A percentile compares a stretch with the other conserved stretches of the same genome.
Evolutionary conservation across 2,888 invertebrate genomes (phyloP).

Genomic region (Octodonta nipae): DNA sequence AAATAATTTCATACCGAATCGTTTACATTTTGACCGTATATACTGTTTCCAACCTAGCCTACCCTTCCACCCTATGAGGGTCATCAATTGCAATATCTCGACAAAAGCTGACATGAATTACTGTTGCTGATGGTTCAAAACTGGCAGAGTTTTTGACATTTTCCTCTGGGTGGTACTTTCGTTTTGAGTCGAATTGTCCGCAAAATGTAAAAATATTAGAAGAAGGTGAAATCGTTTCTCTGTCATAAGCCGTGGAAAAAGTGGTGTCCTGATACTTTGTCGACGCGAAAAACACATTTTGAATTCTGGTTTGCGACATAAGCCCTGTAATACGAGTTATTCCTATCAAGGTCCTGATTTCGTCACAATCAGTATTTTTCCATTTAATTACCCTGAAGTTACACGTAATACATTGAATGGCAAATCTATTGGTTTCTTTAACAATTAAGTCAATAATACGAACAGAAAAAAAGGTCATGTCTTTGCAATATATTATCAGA

Average conservation of each 20-base stretch:
- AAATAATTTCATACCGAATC: constrained; percentile 9
- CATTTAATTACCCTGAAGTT: neutral
- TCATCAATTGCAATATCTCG: too few species aligned
- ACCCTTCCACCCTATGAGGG: too few species aligned
- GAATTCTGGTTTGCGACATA: neutral
- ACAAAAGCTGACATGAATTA: too few species aligned
- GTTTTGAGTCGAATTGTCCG: neutral
- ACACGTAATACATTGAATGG: too few species aligned
- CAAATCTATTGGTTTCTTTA: too few species aligned
- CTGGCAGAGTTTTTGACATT: too few species aligned
- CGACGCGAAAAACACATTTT: neutral
- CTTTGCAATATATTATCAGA: neutral
- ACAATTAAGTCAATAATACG: neutral
- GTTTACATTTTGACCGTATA: constrained; percentile 6
- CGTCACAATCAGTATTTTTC: neutral
- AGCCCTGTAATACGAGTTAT: neutral
- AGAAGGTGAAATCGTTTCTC: neutral
- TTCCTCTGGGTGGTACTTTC: too few species aligned
- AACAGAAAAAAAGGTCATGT: neutral
- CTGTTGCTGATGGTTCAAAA: too few species aligned
- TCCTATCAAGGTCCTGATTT: neutral
- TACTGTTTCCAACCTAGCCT: constrained; percentile 7
- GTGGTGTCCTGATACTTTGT: neutral
- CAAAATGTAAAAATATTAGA: neutral
- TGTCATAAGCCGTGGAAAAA: neutral